A percentile compares a stretch with the other conserved stretches of the same genome.
These are phyloP conservation scores for Pachliopta kotzebuea DNA, from an alignment of 2,888 invertebrate species.

Conservation along the genomic window DNA sequence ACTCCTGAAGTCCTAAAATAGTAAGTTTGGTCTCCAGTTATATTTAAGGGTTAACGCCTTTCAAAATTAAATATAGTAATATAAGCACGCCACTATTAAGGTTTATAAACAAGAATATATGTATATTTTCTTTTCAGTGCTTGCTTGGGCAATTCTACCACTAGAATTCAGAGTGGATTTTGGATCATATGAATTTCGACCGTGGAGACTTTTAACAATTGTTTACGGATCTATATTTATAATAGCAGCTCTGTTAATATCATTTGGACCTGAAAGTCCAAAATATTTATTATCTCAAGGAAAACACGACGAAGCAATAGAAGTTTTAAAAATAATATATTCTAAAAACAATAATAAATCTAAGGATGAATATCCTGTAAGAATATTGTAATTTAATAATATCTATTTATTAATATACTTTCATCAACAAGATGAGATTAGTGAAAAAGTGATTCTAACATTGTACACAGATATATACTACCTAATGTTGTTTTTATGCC, in stretches of 20 bases:
- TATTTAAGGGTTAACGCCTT: no score
- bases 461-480: no score
- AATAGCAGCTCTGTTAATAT: constrained; percentile 75
- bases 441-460: no score
- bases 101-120: no score
- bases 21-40: no score
- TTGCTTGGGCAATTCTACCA: constrained; percentile 86
- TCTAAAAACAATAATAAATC: constrained; percentile 62
- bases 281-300: constrained; percentile 86
- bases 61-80: no score
- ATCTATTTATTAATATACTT: not conserved
- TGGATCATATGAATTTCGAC: constrained; percentile 79
- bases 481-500: no score
- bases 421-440: no score
- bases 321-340: constrained; percentile 82
- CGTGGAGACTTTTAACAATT: constrained; percentile 87
- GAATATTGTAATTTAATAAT: constrained; percentile 28
- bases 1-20: no score
- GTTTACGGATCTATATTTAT: constrained; percentile 82
- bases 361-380: constrained; percentile 73
- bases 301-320: constrained; percentile 81
- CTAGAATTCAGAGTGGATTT: constrained; percentile 64
- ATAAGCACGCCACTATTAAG: no score
- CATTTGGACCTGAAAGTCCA: constrained; percentile 87
- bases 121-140: constrained; percentile 62